A percentile compares a stretch with the other conserved stretches of the same genome.
Conservation (phyloP, 2,888 invertebrate genomes). For the Erebia aethiops region DNA sequence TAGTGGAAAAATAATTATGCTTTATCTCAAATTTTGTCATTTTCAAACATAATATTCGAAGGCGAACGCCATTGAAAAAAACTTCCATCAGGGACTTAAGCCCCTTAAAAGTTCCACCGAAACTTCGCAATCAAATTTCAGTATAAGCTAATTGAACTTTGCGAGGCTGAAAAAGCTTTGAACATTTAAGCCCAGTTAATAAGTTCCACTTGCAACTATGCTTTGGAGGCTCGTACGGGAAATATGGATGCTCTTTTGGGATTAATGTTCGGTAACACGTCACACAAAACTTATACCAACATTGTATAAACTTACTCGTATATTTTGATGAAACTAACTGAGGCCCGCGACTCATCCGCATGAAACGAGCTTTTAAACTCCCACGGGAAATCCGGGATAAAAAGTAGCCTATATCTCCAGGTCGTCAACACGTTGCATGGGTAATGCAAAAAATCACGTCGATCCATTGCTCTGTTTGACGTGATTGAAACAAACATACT, state of each 20-base stretch:
- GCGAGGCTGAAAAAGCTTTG: slow-evolving; percentile 57
- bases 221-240: slow-evolving; percentile 9
- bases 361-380: too few species aligned
- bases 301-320: too few species aligned
- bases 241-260: slow-evolving; percentile 6
- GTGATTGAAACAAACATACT: too few species aligned
- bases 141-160: slow-evolving; percentile 73
- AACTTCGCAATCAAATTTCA: slow-evolving; percentile 74
- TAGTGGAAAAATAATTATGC: background rate
- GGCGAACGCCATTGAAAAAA: slow-evolving; percentile 40
- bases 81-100: slow-evolving; percentile 52
- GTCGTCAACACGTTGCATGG: too few species aligned
- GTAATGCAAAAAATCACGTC: too few species aligned
- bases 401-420: too few species aligned
- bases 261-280: background rate
- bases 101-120: slow-evolving; percentile 62
- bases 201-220: slow-evolving; percentile 37
- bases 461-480: too few species aligned
- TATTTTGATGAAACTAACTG: too few species aligned
- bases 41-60: slow-evolving; percentile 9
- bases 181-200: slow-evolving; percentile 48
- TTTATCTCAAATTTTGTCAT: background rate
- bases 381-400: too few species aligned
- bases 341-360: too few species aligned
- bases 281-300: background rate